A percentile compares a stretch with the other conserved stretches of the same genome.
Conservation (phyloP, 2,113 vertebrate genomes). For the Boulengeromyrus knoepffleri region DNA sequence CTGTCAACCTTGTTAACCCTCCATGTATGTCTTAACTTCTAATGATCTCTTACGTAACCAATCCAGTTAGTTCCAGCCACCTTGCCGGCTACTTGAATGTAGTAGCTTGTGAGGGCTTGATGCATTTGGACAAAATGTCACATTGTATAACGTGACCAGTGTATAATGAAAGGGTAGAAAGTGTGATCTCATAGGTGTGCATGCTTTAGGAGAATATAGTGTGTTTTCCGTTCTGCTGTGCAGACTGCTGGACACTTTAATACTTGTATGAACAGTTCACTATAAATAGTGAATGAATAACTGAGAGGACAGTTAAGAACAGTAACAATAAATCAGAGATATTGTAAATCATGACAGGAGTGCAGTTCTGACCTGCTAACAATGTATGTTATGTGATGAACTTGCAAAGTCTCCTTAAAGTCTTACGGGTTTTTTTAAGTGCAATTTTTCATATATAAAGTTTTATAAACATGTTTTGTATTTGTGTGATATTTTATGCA, state of each 20-base stretch:
- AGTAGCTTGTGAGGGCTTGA: background rate
- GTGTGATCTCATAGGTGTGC: slow-evolving; percentile 3
- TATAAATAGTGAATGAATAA: background rate
- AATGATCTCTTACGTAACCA: background rate
- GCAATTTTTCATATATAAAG: slow-evolving; percentile 60
- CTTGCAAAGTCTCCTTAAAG: slow-evolving; percentile 38
- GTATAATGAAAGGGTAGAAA: background rate
- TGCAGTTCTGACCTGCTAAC: slow-evolving; percentile 7
- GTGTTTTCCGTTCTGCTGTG: slow-evolving; percentile 49
- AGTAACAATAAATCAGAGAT: background rate
- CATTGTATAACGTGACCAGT: background rate
- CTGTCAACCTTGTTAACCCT: background rate
- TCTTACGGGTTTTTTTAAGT: slow-evolving; percentile 54
- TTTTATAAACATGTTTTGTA: background rate
- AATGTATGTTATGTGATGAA: slow-evolving; percentile 14
- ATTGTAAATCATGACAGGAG: background rate
- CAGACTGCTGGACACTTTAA: slow-evolving; percentile 36
- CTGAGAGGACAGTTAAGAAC: background rate
- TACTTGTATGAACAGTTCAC: background rate
- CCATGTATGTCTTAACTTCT: background rate
- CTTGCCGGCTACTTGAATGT: background rate
- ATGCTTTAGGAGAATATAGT: slow-evolving; percentile 22
- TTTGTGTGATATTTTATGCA: background rate
- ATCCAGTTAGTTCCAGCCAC: background rate
- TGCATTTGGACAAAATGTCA: background rate